Percentiles rank a stretch among this genome's conserved stretches.
Evolutionary conservation across 2,888 invertebrate genomes (phyloP).

Genomic region (Trichopria drosophilae): DNA sequence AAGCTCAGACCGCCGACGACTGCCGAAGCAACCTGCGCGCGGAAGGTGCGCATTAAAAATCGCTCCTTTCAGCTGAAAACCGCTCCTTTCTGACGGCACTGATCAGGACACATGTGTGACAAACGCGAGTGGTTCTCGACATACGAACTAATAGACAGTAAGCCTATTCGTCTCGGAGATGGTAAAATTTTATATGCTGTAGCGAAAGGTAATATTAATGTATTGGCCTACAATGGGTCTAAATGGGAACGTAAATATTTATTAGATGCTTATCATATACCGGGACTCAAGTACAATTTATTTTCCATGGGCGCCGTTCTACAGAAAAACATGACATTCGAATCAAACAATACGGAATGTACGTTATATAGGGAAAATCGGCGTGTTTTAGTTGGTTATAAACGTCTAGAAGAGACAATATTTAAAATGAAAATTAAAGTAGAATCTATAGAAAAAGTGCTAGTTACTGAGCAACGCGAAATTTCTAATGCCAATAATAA

Average conservation of each 20-base stretch:
- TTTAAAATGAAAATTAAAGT: too few species aligned
- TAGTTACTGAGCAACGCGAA: too few species aligned
- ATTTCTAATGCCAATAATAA: too few species aligned
- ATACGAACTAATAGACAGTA: conserved; percentile 5
- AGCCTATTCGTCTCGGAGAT: not conserved
- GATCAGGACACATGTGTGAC: conserved; percentile 34
- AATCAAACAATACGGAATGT: conserved; percentile 19
- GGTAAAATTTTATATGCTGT: conserved; percentile 19
- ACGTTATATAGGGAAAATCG: not conserved
- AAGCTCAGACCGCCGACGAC: too few species aligned
- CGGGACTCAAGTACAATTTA: conserved; percentile 8
- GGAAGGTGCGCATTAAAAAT: too few species aligned
- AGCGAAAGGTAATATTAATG: conserved; percentile 30
- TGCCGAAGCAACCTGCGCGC: too few species aligned
- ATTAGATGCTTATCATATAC: conserved; percentile 5
- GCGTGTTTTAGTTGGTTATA: not conserved
- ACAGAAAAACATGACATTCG: conserved; percentile 25
- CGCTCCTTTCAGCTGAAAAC: too few species aligned
- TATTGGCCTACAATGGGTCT: conserved; percentile 25
- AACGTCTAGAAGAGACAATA: too few species aligned
- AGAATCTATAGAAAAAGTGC: too few species aligned
- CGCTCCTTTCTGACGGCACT: too few species aligned
- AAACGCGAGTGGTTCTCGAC: conserved; percentile 32
- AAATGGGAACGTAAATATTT: conserved; percentile 27
- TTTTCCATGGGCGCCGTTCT: conserved; percentile 20